Evolutionary conservation across 2,888 invertebrate species (phyloP).

Genomic region (Globia sparganii): DNA sequence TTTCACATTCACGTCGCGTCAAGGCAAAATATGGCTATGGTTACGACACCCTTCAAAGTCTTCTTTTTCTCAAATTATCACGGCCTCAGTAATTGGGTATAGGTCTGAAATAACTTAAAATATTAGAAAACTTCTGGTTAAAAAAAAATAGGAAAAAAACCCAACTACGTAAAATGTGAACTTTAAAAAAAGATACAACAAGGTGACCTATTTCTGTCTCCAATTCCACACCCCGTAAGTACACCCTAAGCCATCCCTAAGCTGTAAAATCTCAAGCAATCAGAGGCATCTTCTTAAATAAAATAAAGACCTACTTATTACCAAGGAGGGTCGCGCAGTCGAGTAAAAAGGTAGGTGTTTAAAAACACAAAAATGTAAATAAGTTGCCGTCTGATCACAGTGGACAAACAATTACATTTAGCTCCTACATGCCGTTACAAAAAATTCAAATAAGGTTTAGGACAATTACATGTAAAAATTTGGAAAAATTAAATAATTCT

Average conservation of each 20-base stretch:
- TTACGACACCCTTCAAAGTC: background rate
- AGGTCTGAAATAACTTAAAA: background rate
- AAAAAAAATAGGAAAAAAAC: background rate
- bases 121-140: background rate
- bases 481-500: no score
- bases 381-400: no score
- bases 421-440: no score
- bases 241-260: background rate
- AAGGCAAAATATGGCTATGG: background rate
- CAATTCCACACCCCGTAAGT: background rate
- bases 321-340: background rate
- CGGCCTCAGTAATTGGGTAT: background rate
- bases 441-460: no score
- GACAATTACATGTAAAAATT: no score
- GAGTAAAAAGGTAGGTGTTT: background rate
- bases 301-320: background rate
- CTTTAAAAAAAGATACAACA: background rate
- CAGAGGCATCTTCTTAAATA: background rate
- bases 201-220: background rate
- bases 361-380: no score
- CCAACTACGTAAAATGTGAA: background rate
- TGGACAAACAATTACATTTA: no score
- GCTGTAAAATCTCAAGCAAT: background rate
- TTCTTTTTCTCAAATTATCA: constrained; percentile 3
- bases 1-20: constrained; percentile 8